phyloP scores from a whole-genome alignment of 2,113 vertebrate species.

The Illadopsis cleaveri region DNA sequence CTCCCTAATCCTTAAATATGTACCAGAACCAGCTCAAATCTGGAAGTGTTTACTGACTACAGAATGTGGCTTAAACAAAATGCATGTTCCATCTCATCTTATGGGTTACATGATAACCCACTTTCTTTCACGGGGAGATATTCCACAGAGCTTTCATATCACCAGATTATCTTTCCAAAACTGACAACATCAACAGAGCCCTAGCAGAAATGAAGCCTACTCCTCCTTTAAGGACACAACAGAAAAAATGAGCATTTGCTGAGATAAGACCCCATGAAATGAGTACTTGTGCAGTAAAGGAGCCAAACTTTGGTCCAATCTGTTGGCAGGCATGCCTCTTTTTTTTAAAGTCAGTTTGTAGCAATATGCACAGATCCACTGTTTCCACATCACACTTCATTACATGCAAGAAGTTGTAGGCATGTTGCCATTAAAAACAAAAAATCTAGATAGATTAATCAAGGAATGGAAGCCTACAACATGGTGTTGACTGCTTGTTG shows the following conservation, averaged over 20 bases:
- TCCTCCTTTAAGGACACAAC: background rate
- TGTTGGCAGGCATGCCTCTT: background rate
- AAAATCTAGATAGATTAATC: background rate
- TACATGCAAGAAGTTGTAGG: background rate
- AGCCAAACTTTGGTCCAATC: background rate
- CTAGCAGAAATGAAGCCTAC: background rate
- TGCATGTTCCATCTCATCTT: background rate
- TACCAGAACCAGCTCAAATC: background rate
- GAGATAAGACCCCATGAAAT: background rate
- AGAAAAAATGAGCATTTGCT: background rate
- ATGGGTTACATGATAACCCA: background rate
- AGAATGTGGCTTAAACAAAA: background rate
- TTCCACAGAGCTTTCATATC: background rate
- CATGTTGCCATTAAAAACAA: background rate
- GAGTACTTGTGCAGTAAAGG: background rate
- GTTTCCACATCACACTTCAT: background rate
- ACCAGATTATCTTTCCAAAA: background rate
- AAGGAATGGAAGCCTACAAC: background rate
- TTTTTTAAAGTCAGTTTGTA: background rate
- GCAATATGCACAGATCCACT: background rate
- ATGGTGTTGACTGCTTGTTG: background rate
- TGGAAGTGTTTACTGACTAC: background rate
- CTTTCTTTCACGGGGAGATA: background rate
- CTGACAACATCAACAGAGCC: background rate
- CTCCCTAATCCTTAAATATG: background rate